Evolutionary conservation across 2,797 vertebrate species (phyloP).

Genomic region (Melanogrammus aeglefinus): DNA sequence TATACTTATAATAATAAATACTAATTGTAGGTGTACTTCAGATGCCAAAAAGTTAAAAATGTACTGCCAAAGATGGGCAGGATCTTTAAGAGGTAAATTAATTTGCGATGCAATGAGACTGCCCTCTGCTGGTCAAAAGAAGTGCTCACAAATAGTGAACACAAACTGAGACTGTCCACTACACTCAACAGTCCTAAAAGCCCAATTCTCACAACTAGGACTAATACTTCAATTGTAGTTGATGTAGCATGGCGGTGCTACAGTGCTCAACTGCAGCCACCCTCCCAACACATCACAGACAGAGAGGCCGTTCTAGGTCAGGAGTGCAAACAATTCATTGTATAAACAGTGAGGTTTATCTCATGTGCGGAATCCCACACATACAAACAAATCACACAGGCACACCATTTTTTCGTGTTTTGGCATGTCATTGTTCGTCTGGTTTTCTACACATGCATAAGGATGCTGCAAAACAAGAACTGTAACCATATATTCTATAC

Average conservation of each 20-base stretch:
- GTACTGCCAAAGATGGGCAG: background rate
- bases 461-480: background rate
- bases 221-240: background rate
- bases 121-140: background rate
- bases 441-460: background rate
- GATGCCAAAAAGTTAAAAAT: background rate
- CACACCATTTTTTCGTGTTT: background rate
- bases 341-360: background rate
- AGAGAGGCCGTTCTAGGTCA: background rate
- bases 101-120: background rate
- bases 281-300: background rate
- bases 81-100: background rate
- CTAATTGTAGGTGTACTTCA: background rate
- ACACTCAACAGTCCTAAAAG: background rate
- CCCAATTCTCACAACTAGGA: background rate
- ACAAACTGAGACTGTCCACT: background rate
- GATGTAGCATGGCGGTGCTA: background rate
- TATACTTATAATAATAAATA: background rate
- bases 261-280: background rate
- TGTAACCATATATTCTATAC: background rate
- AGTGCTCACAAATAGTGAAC: background rate
- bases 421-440: background rate
- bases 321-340: background rate
- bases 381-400: background rate
- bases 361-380: background rate